phyloP scores from a whole-genome alignment of 1,140 invertebrate genomes.

The Nasonia longicornis region DNA sequence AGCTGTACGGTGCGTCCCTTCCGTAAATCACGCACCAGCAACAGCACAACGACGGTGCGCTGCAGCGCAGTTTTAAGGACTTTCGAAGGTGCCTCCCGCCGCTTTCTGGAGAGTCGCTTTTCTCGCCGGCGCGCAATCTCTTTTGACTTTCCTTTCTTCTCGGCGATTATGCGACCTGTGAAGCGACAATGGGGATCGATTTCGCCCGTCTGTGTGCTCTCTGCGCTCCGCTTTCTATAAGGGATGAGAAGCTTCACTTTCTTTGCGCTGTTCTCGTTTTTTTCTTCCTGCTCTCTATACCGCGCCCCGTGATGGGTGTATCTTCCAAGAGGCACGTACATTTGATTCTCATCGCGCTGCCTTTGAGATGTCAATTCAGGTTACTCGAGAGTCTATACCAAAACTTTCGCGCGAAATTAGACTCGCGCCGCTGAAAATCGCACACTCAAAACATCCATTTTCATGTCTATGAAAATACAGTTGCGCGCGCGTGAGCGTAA shows the following conservation, averaged over 20 bases:
- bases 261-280: background rate
- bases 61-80: constrained; percentile 50
- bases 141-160: constrained; percentile 34
- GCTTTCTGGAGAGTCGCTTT: constrained; percentile 41
- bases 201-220: constrained; percentile 4
- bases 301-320: constrained; percentile 11
- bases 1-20: constrained; percentile 21
- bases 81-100: constrained; percentile 53
- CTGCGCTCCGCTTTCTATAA: background rate
- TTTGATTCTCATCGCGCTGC: too few relatives aligned
- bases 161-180: constrained; percentile 33
- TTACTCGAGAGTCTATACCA: too few relatives aligned
- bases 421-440: background rate
- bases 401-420: constrained; percentile 15
- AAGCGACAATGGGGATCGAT: constrained; percentile 40
- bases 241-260: background rate
- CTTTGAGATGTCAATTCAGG: too few relatives aligned
- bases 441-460: background rate
- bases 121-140: constrained; percentile 15
- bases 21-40: constrained; percentile 51
- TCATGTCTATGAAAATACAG: constrained; percentile 17
- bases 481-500: constrained; percentile 22
- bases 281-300: background rate
- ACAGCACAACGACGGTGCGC: background rate
- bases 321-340: background rate